Base-by-base conservation (phyloP, 2,113 vertebrate genomes). In the Archilochus colubris region DNA sequence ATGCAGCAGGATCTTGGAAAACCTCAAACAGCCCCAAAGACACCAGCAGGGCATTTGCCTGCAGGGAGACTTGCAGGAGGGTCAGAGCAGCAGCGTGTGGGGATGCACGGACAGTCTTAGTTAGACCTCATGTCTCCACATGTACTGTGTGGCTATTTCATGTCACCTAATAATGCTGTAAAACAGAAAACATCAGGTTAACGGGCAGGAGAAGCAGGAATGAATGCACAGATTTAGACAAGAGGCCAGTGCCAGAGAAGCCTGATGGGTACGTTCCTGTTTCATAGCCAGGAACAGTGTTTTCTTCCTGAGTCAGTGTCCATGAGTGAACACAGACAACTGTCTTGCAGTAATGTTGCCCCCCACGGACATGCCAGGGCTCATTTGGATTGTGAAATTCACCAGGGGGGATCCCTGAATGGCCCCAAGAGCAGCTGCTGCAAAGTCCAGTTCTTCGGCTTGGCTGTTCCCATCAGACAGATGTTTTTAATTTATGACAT, bases 341-440 rank as follows among this genome's bases (percentile, higher is more conserved):
- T 21, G 6, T 10, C 40, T 61, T 72, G 58, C n/a, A 24, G 54
- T 22, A 31, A 12, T 4, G 14, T 68, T 53, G 43, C 3, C 48
- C 14, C 14, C 61, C n/a, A 23, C 3, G 6, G 28, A 28, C 3
- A 4, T 0, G 2, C 4, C 50, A 12, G 36, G 2, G 1, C 68
- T 80, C 62, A 17, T 50, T 88, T 38, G 28, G 51, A 36, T 61
- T 63, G 63, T 48, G 25, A 70, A 87, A 61, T 69, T 59, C 31
- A 43, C 55, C 19, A 1, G 4, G 13, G 43, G 72, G 12, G 14
- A 46, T 86, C 50, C 44, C 44, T 72, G 14, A 24, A 43, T 31
- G 38, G 15, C 30, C 17, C 0, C 54, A 40, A 59, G 23, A 86
- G 30, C 22, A 38, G 10, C 40, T 0, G 0, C 38, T 36, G 44